Evolutionary conservation across 2,113 vertebrate species (phyloP).

Genomic region (Camelus bactrianus): DNA sequence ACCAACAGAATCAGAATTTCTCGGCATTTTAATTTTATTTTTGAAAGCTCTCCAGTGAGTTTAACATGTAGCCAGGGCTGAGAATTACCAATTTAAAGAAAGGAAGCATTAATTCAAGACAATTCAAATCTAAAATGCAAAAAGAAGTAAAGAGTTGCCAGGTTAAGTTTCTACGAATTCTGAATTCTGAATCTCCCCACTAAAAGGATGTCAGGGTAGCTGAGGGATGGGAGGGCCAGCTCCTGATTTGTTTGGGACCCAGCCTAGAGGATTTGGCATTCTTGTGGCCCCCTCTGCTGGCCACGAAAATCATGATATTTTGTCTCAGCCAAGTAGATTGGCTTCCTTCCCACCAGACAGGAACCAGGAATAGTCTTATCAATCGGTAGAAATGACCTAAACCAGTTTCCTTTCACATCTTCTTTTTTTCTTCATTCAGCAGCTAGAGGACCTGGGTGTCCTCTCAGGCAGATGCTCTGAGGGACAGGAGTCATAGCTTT

Average conservation of each 20-base stretch:
- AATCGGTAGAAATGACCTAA: background rate
- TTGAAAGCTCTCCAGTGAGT: too few species aligned
- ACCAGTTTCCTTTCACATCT: background rate
- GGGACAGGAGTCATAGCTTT: background rate
- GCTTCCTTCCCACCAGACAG: too few species aligned
- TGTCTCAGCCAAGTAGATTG: background rate
- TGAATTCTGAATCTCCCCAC: rapidly evolving
- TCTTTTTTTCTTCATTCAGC: too few species aligned
- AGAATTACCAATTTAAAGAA: background rate
- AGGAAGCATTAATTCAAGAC: background rate
- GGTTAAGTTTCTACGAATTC: background rate
- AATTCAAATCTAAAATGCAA: background rate
- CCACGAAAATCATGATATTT: rapidly evolving
- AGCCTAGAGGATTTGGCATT: background rate
- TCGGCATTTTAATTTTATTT: background rate
- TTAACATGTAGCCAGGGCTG: background rate
- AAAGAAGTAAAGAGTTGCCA: background rate
- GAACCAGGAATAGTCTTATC: background rate
- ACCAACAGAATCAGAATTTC: background rate
- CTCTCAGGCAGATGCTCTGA: background rate
- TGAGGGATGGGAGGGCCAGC: rapidly evolving
- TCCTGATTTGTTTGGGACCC: rapidly evolving
- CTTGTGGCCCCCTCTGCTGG: slow-evolving; percentile 75
- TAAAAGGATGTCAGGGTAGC: too few species aligned
- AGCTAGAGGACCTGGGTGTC: background rate